These are phyloP conservation scores for Pelodytes ibericus DNA, from an alignment of 2,797 vertebrate genomes.

Conservation along the genomic window DNA sequence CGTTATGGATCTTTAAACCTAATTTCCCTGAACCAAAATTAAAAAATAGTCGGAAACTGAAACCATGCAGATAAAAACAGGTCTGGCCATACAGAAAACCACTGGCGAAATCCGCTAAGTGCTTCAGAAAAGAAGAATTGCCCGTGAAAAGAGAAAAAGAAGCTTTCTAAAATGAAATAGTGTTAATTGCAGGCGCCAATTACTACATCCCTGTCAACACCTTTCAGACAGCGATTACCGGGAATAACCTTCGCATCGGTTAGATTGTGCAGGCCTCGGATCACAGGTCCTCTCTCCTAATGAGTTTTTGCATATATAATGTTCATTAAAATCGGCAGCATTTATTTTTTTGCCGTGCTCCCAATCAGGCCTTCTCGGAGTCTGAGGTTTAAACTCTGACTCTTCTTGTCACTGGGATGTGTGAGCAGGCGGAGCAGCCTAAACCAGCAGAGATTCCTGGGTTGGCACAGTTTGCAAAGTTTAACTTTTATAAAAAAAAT, in stretches of 20 bases:
- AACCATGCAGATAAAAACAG: not conserved
- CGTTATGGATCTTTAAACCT: too few species aligned
- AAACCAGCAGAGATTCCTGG: not conserved
- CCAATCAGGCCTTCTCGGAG: constrained; percentile 2
- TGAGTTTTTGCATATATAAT: constrained; percentile 44
- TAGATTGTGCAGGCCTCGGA: constrained; percentile 3
- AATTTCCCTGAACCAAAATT: too few species aligned
- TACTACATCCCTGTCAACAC: constrained; percentile 19
- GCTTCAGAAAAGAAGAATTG: constrained; percentile 15
- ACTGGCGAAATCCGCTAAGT: constrained; percentile 12
- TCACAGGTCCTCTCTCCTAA: constrained; percentile 47
- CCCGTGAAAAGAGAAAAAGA: constrained; percentile 18
- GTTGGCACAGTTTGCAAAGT: not conserved
- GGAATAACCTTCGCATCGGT: constrained; percentile 37
- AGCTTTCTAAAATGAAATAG: constrained; percentile 7
- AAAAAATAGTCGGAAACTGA: too few species aligned
- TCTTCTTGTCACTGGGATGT: not conserved
- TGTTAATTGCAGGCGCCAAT: constrained; percentile 36
- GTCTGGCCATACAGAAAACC: constrained; percentile 7
- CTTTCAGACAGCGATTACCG: constrained; percentile 25
- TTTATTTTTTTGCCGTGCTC: constrained; percentile 8
- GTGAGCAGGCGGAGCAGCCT: not conserved
- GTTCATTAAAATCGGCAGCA: constrained; percentile 42
- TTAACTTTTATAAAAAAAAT: constrained; percentile 7
- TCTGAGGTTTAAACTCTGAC: constrained; percentile 36